phyloP scores from a whole-genome alignment of 2,797 vertebrate species.

The Decapterus maruadsi region DNA sequence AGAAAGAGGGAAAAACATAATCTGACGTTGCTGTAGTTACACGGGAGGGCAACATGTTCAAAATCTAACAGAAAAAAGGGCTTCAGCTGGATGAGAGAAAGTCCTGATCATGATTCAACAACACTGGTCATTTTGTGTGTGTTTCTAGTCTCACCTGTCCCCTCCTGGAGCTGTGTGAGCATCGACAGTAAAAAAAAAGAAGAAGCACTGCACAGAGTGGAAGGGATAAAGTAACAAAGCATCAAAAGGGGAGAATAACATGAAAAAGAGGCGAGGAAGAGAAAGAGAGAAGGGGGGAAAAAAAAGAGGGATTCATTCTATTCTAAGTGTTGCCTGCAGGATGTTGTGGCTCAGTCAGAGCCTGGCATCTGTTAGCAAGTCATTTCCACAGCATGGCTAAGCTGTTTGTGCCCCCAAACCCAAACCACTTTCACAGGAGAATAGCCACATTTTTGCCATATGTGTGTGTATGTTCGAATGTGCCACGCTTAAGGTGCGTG shows the following conservation, averaged over 20 bases:
- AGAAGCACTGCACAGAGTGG: conserved; percentile 10
- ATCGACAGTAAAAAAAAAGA: not conserved
- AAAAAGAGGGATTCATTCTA: conserved; percentile 63
- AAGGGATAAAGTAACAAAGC: conserved; percentile 65
- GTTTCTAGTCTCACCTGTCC: conserved; percentile 17
- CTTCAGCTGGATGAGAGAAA: conserved; percentile 6
- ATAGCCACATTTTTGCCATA: conserved; percentile 22
- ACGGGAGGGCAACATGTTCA: not conserved
- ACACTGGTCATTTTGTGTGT: conserved; percentile 26
- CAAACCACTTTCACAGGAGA: conserved; percentile 76
- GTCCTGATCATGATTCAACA: conserved; percentile 18
- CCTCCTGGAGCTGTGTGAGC: conserved; percentile 14
- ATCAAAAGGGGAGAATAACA: conserved; percentile 66
- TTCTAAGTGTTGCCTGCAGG: conserved; percentile 78
- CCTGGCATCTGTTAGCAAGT: conserved; percentile 81
- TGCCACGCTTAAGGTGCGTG: conserved; percentile 19
- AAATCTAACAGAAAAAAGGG: conserved; percentile 12
- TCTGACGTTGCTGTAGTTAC: conserved; percentile 11
- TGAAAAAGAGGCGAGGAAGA: conserved; percentile 57
- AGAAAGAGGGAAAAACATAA: conserved; percentile 4
- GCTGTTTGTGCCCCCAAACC: conserved; percentile 76
- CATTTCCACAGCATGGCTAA: conserved; percentile 75
- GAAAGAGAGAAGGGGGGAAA: conserved; percentile 17
- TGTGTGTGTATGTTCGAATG: conserved; percentile 25
- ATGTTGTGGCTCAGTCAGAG: conserved; percentile 76